phyloP scores from a whole-genome alignment of 1,140 invertebrate genomes.

The Drosophila nikananu region DNA sequence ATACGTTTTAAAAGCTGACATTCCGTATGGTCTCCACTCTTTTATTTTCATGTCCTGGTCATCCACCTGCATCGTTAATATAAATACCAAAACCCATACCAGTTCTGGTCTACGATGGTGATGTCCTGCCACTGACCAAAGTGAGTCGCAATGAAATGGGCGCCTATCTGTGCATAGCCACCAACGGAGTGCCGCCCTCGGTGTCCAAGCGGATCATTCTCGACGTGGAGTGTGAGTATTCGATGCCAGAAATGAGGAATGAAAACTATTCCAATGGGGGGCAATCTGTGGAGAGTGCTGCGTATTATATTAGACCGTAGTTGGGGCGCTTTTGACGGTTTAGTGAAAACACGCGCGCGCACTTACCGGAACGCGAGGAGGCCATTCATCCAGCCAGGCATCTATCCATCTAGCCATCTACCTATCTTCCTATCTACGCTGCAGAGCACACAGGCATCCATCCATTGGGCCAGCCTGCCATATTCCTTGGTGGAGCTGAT shows the following conservation, averaged over 20 bases:
- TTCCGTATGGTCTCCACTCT: slow-evolving; percentile 27
- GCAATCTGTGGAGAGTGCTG: slow-evolving; percentile 1
- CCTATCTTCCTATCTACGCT: slow-evolving; percentile 1
- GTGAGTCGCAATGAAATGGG: slow-evolving; percentile 95
- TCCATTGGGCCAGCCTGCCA: slow-evolving; percentile 12
- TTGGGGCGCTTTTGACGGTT: slow-evolving; percentile 36
- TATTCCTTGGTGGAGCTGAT: slow-evolving; percentile 26
- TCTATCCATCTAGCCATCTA: slow-evolving; percentile 21
- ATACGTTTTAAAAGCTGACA: slow-evolving; percentile 30
- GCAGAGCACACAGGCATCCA: slow-evolving; percentile 7
- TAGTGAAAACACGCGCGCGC: slow-evolving; percentile 70
- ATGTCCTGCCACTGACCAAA: slow-evolving; percentile 92
- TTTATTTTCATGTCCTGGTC: slow-evolving; percentile 63
- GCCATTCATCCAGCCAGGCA: slow-evolving; percentile 57
- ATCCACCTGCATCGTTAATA: slow-evolving; percentile 56
- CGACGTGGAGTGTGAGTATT: slow-evolving; percentile 94
- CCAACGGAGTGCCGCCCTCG: slow-evolving; percentile 94
- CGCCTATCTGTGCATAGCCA: slow-evolving; percentile 93
- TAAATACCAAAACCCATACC: slow-evolving; percentile 38
- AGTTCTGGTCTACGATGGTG: slow-evolving; percentile 92
- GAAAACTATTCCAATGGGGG: slow-evolving; percentile 19
- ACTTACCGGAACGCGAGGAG: slow-evolving; percentile 72
- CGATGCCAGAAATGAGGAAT: slow-evolving; percentile 35
- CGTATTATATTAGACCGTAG: slow-evolving; percentile 61
- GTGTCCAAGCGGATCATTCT: slow-evolving; percentile 95